A percentile compares a stretch with the other conserved stretches of the same genome.
Evolutionary conservation across 2,888 invertebrate species (phyloP).

Genomic region (Urechis unicinctus): DNA sequence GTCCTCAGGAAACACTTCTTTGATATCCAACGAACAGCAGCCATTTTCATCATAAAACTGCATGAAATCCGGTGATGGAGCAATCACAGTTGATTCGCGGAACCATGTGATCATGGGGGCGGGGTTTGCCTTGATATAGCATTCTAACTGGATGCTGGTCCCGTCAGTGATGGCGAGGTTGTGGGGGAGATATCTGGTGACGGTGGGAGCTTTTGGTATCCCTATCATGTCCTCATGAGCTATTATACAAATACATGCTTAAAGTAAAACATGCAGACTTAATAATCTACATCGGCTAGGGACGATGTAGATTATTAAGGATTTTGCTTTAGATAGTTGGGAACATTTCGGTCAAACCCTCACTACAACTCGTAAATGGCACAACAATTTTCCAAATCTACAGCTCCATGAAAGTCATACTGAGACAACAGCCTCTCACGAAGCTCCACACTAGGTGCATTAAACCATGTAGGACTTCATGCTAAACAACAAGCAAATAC

Average conservation of each 20-base stretch:
- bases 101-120: conserved; percentile 66
- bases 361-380: too few species aligned
- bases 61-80: conserved; percentile 58
- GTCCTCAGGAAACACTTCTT: conserved; percentile 62
- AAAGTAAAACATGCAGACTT: too few species aligned
- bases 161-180: conserved; percentile 35
- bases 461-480: too few species aligned
- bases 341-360: too few species aligned
- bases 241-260: not conserved
- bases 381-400: too few species aligned
- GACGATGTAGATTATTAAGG: too few species aligned
- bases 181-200: conserved; percentile 28
- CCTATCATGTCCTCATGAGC: conserved; percentile 9
- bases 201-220: conserved; percentile 26
- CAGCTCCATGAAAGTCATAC: too few species aligned
- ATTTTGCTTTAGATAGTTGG: too few species aligned
- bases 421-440: too few species aligned
- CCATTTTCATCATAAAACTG: conserved; percentile 50
- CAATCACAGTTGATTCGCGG: conserved; percentile 66
- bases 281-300: too few species aligned
- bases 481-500: too few species aligned
- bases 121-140: conserved; percentile 46
- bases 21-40: conserved; percentile 58
- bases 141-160: conserved; percentile 34
- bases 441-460: too few species aligned